A percentile compares a stretch with the other conserved stretches of the same genome.
Conservation (phyloP, 1,140 invertebrate species). For the Drosophila eugracilis region DNA sequence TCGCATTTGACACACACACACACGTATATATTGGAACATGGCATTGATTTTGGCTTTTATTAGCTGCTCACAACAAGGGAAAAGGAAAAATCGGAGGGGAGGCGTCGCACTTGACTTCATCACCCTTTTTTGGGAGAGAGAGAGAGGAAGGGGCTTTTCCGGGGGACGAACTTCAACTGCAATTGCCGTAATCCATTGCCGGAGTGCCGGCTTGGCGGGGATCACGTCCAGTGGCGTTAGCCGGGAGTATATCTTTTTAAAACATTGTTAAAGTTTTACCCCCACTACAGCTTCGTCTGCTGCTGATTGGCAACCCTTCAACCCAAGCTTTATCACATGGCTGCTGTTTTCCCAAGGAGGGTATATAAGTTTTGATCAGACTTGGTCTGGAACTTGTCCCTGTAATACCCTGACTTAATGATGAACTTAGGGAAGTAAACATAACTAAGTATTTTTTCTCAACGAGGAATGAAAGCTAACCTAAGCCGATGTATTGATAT, state of each 20-base stretch:
- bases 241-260: conserved; percentile 79
- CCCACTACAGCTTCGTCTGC: conserved; percentile 18
- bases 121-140: background rate
- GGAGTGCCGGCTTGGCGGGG: conserved; percentile 62
- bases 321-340: conserved; percentile 12
- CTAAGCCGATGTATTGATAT: too few relatives aligned
- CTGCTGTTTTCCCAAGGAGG: background rate
- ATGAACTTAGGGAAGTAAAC: background rate
- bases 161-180: conserved; percentile 55
- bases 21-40: conserved; percentile 15
- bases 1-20: conserved; percentile 69
- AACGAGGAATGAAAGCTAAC: too few relatives aligned
- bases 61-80: conserved; percentile 63
- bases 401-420: background rate
- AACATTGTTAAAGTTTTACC: conserved; percentile 79
- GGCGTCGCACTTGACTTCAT: conserved; percentile 46
- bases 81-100: conserved; percentile 3
- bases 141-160: background rate
- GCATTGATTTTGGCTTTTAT: conserved; percentile 83
- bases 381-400: background rate
- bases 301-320: conserved; percentile 56
- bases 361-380: conserved; percentile 17
- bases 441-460: too few relatives aligned
- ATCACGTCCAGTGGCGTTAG: conserved; percentile 72
- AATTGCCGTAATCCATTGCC: conserved; percentile 79